A percentile compares a stretch with the other conserved stretches of the same genome.
These are phyloP conservation scores for Ophion ventricosus DNA, from an alignment of 2,888 invertebrate species.

Conservation along the genomic window DNA sequence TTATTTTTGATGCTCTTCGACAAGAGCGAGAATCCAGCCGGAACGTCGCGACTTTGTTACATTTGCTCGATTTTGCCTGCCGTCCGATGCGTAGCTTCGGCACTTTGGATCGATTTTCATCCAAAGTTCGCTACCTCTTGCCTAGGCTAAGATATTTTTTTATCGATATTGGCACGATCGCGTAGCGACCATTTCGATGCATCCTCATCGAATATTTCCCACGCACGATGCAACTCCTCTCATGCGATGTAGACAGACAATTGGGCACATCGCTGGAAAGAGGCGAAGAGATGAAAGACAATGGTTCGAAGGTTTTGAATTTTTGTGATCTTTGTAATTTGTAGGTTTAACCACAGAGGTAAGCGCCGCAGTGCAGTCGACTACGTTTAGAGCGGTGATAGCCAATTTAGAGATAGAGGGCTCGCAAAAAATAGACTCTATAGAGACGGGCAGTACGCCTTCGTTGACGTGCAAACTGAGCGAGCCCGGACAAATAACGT, in stretches of 20 bases:
- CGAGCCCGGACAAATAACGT: conserved; percentile 85
- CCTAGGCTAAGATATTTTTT: neutral
- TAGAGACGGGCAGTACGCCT: conserved; percentile 81
- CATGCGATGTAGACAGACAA: conserved; percentile 53
- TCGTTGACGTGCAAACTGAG: conserved; percentile 85
- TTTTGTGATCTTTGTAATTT: conserved; percentile 22
- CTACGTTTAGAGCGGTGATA: conserved; percentile 61
- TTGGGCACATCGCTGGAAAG: conserved; percentile 52
- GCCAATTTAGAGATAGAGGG: conserved; percentile 74
- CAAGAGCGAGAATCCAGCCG: too few species aligned
- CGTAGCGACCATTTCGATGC: too few species aligned
- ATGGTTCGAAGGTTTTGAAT: conserved; percentile 4
- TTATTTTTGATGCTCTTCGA: too few species aligned
- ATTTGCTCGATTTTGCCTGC: neutral
- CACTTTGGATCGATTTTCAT: neutral
- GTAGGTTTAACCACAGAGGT: conserved; percentile 71
- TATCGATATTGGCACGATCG: neutral
- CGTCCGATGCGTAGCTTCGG: neutral
- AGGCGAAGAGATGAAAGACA: neutral
- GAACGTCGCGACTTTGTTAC: too few species aligned
- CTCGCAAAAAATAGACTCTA: conserved; percentile 78
- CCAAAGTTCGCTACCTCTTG: neutral
- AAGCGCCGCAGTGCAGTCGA: conserved; percentile 47
- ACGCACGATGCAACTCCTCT: neutral
- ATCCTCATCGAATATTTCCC: too few species aligned